A percentile compares a stretch with the other conserved stretches of the same genome.
These are phyloP conservation scores for Pipistrellus pipistrellus DNA, from an alignment of 2,797 vertebrate species.

Conservation along the genomic window DNA sequence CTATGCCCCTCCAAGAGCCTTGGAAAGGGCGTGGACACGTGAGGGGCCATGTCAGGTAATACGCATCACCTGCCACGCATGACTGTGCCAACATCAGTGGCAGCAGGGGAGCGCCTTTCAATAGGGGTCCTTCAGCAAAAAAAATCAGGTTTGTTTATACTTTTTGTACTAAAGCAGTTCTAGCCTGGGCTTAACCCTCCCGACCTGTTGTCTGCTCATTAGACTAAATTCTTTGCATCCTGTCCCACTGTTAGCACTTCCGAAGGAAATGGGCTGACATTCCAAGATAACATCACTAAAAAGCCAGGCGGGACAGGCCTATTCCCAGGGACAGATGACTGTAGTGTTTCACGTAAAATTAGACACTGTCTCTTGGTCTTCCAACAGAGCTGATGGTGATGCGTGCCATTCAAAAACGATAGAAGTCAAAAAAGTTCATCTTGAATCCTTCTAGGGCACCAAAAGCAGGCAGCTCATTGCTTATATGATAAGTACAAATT, in stretches of 20 bases:
- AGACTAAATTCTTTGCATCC: slow-evolving; percentile 70
- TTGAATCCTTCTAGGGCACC: neutral
- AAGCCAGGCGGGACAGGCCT: neutral
- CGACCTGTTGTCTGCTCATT: slow-evolving; percentile 68
- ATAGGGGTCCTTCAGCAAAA: neutral
- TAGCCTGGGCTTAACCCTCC: slow-evolving; percentile 46
- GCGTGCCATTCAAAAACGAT: neutral
- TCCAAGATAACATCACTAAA: slow-evolving; percentile 73
- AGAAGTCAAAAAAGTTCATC: neutral
- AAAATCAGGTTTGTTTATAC: neutral
- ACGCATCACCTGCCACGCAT: neutral
- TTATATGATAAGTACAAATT: neutral
- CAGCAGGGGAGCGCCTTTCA: neutral
- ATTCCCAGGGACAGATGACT: neutral
- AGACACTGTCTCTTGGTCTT: neutral
- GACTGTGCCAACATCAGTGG: neutral
- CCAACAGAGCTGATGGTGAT: neutral
- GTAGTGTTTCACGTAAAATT: slow-evolving; percentile 42
- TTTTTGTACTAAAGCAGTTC: slow-evolving; percentile 5
- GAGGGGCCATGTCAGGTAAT: neutral
- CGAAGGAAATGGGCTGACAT: slow-evolving; percentile 77
- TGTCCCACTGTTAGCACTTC: slow-evolving; percentile 77
- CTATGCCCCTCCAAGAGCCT: neutral
- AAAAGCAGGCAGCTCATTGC: neutral
- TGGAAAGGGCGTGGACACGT: neutral